Evolutionary conservation across 1,140 invertebrate species (phyloP).

Genomic region (Apis cerana): DNA sequence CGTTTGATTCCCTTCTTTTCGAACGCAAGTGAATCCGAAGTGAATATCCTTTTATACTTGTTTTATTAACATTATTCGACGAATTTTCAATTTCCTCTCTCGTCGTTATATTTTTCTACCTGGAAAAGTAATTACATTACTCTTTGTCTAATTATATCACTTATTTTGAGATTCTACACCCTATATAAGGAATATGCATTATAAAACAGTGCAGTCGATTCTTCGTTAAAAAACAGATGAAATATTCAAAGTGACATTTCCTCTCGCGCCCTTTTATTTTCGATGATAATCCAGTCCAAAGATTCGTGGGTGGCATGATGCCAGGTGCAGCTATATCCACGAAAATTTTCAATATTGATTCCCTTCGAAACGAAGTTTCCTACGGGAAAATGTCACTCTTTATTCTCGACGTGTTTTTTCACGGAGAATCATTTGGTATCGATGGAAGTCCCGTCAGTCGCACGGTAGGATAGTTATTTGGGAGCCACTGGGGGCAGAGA

Average conservation of each 20-base stretch:
- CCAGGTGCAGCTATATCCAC: not conserved
- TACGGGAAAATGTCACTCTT: not conserved
- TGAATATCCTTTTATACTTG: too few relatives aligned
- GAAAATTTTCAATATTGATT: not conserved
- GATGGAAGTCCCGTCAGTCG: not conserved
- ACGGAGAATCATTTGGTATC: not conserved
- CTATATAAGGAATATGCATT: too few relatives aligned
- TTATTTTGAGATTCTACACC: too few relatives aligned
- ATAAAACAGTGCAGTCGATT: not conserved
- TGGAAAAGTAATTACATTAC: too few relatives aligned
- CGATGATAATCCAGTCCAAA: not conserved
- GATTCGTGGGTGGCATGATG: not conserved
- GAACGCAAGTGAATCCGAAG: too few relatives aligned
- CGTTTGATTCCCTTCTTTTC: too few relatives aligned
- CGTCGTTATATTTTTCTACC: too few relatives aligned
- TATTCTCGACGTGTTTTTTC: constrained; percentile 12
- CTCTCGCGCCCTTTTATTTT: not conserved
- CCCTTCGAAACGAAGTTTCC: not conserved
- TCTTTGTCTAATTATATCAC: too few relatives aligned
- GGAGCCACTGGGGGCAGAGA: constrained; percentile 16
- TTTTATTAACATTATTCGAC: too few relatives aligned
- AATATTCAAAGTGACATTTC: not conserved
- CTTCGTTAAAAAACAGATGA: not conserved
- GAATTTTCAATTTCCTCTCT: too few relatives aligned
- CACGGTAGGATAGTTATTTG: not conserved